Conservation (phyloP, 1,140 invertebrate species). For the Sarcophaga bullata region DNA sequence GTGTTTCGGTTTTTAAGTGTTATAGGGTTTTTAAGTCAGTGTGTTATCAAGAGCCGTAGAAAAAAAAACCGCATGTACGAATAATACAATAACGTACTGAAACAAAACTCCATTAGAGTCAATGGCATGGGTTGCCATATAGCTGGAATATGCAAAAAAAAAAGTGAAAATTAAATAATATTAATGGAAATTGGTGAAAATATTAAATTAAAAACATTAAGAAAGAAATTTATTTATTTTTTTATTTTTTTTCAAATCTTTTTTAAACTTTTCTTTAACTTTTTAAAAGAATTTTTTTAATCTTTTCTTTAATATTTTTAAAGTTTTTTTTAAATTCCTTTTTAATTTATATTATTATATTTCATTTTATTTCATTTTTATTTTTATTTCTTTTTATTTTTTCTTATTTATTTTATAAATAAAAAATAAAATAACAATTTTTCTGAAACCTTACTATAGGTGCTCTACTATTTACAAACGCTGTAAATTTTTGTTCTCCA, state of each 20-base stretch:
- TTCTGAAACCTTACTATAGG: not conserved
- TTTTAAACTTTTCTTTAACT: not conserved
- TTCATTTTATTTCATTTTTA: not conserved
- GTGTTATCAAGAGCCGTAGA: not conserved
- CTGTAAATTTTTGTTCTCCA: not conserved
- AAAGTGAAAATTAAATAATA: too few relatives aligned
- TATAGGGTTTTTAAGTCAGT: slow-evolving; percentile 27
- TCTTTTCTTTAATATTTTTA: not conserved
- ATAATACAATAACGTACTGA: too few relatives aligned
- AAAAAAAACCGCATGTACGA: not conserved
- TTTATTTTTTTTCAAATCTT: slow-evolving; percentile 1
- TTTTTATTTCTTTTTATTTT: slow-evolving; percentile 11
- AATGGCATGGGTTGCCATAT: too few relatives aligned
- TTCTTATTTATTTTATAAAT: not conserved
- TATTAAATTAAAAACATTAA: not conserved
- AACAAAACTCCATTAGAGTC: too few relatives aligned
- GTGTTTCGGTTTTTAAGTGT: not conserved
- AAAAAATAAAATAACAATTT: too few relatives aligned
- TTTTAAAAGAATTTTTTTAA: slow-evolving; percentile 1
- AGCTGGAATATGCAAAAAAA: too few relatives aligned
- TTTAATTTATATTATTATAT: not conserved
- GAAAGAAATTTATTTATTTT: not conserved
- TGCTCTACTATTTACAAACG: not conserved
- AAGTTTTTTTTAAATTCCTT: not conserved
- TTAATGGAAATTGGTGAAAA: too few relatives aligned